Base-by-base conservation (phyloP, 2,797 vertebrate species). In the Pseudocheirus occidentalis region DNA sequence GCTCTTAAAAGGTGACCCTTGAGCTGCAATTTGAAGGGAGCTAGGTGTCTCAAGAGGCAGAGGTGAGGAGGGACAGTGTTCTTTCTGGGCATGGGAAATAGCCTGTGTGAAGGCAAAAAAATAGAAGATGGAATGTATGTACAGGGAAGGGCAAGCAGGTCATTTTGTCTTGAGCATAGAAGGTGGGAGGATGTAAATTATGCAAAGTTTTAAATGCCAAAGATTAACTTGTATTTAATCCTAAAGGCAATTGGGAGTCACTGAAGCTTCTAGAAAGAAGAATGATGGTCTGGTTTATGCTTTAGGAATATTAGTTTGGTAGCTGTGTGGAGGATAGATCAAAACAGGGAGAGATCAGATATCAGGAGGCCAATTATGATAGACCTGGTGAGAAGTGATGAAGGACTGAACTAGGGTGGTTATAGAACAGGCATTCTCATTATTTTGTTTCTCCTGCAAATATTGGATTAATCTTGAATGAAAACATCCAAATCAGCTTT, bases 381-480 rank as follows among this genome's bases (percentile, higher is more conserved):
- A 11, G 40, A 50, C 10, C 10, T 11, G 7, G 40, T 46, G 10
- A 87, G 73, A 87, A 50, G 40, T 50, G 40, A 87, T 50, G 40
- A 50, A 40, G 9, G 73, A 9, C 40, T 28, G 73, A 46, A 28
- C 40, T 87, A 87, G 21, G 66, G 73, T 87, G 73, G 40, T 87
- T 87, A 87, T 46, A 28, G 21, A 40, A 54, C 73, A 94, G 34
- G 31, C 94, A 89, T 0, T 87, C 40, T 27, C 40, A 87, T 58
- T 55, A 18, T 16, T 90, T 90, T 95, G 94, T 92, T 93, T 91
- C 46, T 90, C 57, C 93, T 93, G 90, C 92, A 96, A 95, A 90
- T 58, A 5, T 91, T 93, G 94, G 55, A 57, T 97, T 93, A 1
- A 0, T 95, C 62, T 95, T 96, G 11, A 24, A 28, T 91, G 59